Percentiles rank a stretch among this genome's conserved stretches.
These are phyloP conservation scores for Sipha maydis DNA, from an alignment of 2,888 invertebrate species.

Conservation along the genomic window DNA sequence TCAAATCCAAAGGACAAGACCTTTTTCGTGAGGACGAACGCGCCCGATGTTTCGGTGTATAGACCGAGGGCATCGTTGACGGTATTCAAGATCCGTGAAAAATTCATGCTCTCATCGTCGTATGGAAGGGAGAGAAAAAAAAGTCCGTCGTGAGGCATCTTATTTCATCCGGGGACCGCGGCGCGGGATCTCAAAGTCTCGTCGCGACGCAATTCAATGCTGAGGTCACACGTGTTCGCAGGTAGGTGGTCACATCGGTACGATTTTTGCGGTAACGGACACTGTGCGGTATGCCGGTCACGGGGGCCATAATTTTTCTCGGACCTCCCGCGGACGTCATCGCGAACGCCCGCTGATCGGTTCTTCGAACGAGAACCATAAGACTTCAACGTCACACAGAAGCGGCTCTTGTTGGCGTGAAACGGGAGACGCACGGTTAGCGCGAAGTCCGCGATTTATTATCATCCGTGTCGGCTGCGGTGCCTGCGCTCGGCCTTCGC, in stretches of 20 bases:
- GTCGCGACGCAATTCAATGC: constrained; percentile 29
- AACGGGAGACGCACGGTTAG: too few species aligned
- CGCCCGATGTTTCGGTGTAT: neutral
- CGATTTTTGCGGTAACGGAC: constrained; percentile 18
- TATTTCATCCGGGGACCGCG: neutral
- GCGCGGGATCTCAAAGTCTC: constrained; percentile 1
- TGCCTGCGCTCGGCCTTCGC: too few species aligned
- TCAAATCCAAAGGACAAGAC: neutral
- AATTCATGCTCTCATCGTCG: too few species aligned
- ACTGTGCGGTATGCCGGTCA: neutral
- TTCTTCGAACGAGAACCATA: neutral
- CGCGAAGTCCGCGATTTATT: too few species aligned
- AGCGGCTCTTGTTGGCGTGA: too few species aligned
- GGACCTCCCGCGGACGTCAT: neutral
- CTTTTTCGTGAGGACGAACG: neutral
- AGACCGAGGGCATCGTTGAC: too few species aligned
- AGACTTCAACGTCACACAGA: too few species aligned
- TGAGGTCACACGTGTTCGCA: neutral
- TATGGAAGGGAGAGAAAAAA: too few species aligned
- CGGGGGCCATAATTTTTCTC: neutral
- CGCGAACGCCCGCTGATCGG: neutral
- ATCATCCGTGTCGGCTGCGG: too few species aligned
- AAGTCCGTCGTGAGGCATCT: neutral
- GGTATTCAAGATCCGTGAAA: too few species aligned
- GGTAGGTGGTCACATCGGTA: neutral